Evolutionary conservation across 2,888 invertebrate species (phyloP).

Genomic region (Epinotia brunnichana): DNA sequence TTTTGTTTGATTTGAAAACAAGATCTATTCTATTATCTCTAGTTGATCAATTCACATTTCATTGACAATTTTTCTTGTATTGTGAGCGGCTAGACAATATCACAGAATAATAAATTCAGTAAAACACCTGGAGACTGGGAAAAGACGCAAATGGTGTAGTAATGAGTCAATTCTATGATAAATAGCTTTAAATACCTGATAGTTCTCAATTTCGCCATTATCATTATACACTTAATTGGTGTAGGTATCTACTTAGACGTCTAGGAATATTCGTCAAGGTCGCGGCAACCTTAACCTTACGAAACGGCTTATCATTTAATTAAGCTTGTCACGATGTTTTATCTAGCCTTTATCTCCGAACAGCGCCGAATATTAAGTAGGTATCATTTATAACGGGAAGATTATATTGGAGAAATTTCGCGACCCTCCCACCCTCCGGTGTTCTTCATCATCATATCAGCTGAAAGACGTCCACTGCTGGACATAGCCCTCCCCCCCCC

Average conservation of each 20-base stretch:
- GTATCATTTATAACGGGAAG: background rate
- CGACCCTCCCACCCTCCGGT: no score
- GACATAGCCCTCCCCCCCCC: no score
- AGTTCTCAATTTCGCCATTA: background rate
- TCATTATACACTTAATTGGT: slow-evolving; percentile 1
- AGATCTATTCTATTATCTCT: no score
- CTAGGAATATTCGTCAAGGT: slow-evolving; percentile 29
- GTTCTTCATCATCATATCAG: no score
- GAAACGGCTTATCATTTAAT: slow-evolving; percentile 33
- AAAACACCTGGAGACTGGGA: background rate
- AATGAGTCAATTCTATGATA: background rate
- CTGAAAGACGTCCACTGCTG: no score
- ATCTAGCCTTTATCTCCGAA: slow-evolving; percentile 1
- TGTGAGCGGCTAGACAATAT: no score
- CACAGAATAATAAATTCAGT: no score
- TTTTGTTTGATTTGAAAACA: no score
- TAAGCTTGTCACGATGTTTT: slow-evolving; percentile 4
- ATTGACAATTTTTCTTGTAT: no score
- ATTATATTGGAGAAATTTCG: background rate
- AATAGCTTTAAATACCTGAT: slow-evolving; percentile 3
- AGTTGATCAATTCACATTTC: no score
- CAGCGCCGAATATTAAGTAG: background rate
- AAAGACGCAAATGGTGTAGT: background rate
- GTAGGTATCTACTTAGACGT: background rate
- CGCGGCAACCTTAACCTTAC: slow-evolving; percentile 32